Evolutionary conservation across 2,113 vertebrate genomes (phyloP), one percentile per base, ranked within the genome.

Genomic region (Macrotis lagotis): DNA sequence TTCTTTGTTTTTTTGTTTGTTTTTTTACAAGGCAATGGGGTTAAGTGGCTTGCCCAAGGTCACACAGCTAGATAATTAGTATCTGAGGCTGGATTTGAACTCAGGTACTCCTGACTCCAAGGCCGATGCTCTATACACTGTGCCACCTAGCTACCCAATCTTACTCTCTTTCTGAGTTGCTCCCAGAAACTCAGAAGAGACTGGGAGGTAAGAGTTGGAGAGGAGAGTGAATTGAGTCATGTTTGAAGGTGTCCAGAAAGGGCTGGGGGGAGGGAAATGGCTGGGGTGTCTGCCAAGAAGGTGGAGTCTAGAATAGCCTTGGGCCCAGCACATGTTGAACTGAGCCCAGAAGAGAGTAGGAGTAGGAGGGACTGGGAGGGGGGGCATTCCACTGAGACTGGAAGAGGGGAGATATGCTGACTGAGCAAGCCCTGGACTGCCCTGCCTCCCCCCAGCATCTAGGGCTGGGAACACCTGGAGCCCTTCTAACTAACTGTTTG

Each of bases 361-460:
- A 5, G 12, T 51, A n/a, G 59, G 8, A 14, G 89, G 0, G 11
- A 91, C 59, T 48, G 91, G 53, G 89, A 25, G n/a, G 59, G 25
- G 9, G 25, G 55, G 90, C 51, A 12, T 74, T 91, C 51, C 44
- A 9, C 90, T 88, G 52, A 1, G 51, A 25, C 6, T 51, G 49
- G 24, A 83, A 94, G 90, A 47, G 48, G 90, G 83, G 25, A 50
- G 44, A 22, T 53, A 74, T 91, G 48, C 44, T 48, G 44, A 47
- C 88, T 48, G 48, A 89, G 88, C 88, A 89, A 89, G 48, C 88
- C 48, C 48, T 48, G 25, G 48, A 49, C 26, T 89, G 51, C 48
- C 55, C 51, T 91, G 95, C 31, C 44, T 93, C 89, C 49, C 49
- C 47, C 83, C 95, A 92, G 91, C 44, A 48, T 89, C 51, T 92